Conservation (phyloP, 2,888 invertebrate genomes). For the Barypeithes pellucidus region DNA sequence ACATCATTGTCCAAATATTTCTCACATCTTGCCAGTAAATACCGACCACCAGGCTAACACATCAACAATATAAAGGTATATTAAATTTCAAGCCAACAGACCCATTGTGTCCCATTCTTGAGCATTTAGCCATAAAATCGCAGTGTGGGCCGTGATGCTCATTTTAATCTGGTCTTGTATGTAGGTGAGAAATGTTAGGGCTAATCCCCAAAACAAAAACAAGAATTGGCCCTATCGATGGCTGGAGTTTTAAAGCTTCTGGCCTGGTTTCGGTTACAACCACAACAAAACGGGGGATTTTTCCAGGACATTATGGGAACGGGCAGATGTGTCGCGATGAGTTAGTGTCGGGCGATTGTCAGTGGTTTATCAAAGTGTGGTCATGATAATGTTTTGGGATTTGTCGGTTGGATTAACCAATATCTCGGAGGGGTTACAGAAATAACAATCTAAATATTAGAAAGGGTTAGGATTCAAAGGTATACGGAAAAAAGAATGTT, state of each 20-base stretch:
- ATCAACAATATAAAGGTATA: conserved; percentile 36
- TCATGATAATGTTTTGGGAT: conserved; percentile 1
- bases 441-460: not conserved
- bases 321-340: conserved; percentile 33
- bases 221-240: conserved; percentile 38
- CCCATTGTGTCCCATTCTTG: conserved; percentile 38
- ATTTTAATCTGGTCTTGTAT: conserved; percentile 60
- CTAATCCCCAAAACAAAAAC: conserved; percentile 58
- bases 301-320: conserved; percentile 41
- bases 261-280: conserved; percentile 38
- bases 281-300: conserved; percentile 31
- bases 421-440: not conserved
- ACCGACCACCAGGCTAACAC: conserved; percentile 45
- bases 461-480: not conserved
- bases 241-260: conserved; percentile 22
- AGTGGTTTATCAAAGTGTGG: conserved; percentile 20
- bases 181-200: conserved; percentile 60
- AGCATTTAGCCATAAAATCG: conserved; percentile 50
- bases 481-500: too few species aligned
- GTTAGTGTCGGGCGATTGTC: conserved; percentile 25
- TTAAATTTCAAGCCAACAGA: conserved; percentile 41
- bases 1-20: conserved; percentile 51
- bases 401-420: conserved; percentile 2
- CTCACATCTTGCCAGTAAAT: conserved; percentile 39
- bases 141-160: conserved; percentile 56